phyloP scores from a whole-genome alignment of 2,797 vertebrate species.

The Syngnathus acus region DNA sequence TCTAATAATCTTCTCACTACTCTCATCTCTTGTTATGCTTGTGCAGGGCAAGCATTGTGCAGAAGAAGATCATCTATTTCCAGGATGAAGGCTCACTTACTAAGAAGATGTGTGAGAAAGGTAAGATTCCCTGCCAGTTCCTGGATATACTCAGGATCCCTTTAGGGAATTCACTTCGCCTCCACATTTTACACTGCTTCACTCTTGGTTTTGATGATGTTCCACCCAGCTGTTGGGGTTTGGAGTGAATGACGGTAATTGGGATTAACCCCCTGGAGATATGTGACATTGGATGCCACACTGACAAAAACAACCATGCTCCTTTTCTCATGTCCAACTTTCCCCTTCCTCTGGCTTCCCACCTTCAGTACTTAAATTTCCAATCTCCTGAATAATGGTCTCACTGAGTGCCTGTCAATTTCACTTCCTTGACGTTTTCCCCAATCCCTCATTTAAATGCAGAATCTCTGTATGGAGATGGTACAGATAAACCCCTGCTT shows the following conservation, averaged over 20 bases:
- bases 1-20: constrained; percentile 16
- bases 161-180: constrained; percentile 11
- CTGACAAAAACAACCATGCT: constrained; percentile 24
- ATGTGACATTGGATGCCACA: constrained; percentile 42
- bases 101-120: constrained; percentile 92
- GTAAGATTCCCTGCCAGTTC: constrained; percentile 55
- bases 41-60: constrained; percentile 89
- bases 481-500: constrained; percentile 79
- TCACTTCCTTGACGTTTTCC: constrained; percentile 9
- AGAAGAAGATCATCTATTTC: constrained; percentile 93
- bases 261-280: constrained; percentile 26
- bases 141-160: constrained; percentile 10
- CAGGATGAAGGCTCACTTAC: constrained; percentile 92
- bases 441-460: constrained; percentile 16
- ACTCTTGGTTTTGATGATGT: constrained; percentile 25
- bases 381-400: constrained; percentile 14
- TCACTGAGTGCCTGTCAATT: constrained; percentile 5
- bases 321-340: constrained; percentile 12
- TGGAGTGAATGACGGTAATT: constrained; percentile 37
- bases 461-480: constrained; percentile 64
- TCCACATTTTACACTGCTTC: constrained; percentile 15
- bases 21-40: constrained; percentile 22
- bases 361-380: constrained; percentile 17
- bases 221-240: constrained; percentile 16
- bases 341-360: constrained; percentile 5